Conservation (phyloP, 2,113 vertebrate genomes). For the Spheniscus mendiculus region DNA sequence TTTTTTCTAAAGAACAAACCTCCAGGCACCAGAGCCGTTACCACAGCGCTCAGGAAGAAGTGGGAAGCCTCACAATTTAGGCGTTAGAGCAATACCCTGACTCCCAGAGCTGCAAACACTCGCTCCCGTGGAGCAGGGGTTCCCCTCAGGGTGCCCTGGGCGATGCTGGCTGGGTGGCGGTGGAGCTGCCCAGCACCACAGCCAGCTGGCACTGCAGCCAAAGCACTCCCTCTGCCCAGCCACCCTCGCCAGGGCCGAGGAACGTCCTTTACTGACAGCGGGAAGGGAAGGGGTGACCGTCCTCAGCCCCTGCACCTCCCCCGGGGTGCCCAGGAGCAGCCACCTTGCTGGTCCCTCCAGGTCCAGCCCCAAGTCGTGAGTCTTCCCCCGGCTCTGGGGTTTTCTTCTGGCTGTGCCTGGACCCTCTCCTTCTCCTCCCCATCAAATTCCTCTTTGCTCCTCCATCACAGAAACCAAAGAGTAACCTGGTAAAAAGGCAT, state of each 20-base stretch:
- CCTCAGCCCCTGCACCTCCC: not conserved
- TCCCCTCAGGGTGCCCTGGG: accelerated
- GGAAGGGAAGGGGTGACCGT: not conserved
- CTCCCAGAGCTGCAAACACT: accelerated
- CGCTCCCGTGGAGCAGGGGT: accelerated
- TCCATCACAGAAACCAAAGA: not conserved
- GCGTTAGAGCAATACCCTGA: accelerated
- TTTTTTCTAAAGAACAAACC: not conserved
- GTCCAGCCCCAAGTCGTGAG: not conserved
- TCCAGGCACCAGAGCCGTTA: not conserved
- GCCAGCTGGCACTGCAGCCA: not conserved
- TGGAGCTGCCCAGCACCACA: not conserved
- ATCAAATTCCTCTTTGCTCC: not conserved
- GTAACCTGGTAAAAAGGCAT: not conserved
- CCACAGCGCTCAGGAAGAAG: not conserved
- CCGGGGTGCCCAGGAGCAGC: not conserved
- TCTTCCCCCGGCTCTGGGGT: not conserved
- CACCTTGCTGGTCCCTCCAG: not conserved
- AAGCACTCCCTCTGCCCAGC: not conserved
- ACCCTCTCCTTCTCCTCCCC: not conserved
- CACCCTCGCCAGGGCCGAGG: not conserved
- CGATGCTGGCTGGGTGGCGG: not conserved
- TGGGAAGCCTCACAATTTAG: not conserved
- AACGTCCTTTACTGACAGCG: too few relatives aligned
- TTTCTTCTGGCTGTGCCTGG: not conserved